phyloP scores from a whole-genome alignment of 2,888 invertebrate species.

The Glomeris marginata region DNA sequence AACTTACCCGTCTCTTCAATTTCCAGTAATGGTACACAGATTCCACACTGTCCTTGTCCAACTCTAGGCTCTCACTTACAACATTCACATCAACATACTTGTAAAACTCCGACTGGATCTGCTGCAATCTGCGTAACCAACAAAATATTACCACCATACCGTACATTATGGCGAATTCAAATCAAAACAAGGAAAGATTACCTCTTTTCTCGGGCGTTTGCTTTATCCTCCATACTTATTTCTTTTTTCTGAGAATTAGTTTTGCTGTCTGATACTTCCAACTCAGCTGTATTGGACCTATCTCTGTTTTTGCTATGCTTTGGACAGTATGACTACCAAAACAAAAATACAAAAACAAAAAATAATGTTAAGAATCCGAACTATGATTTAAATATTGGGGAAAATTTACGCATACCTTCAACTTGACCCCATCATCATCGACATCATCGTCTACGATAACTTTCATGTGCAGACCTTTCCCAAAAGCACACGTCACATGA shows the following conservation, averaged over 20 bases:
- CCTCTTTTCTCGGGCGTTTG: constrained; percentile 73
- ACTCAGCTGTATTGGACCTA: constrained; percentile 27
- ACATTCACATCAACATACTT: constrained; percentile 75
- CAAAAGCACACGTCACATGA: constrained; percentile 97
- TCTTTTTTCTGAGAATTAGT: constrained; percentile 31
- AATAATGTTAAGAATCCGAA: no score
- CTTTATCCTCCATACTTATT: constrained; percentile 88
- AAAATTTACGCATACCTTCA: constrained; percentile 41
- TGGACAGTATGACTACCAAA: constrained; percentile 73
- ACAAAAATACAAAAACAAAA: constrained; percentile 14
- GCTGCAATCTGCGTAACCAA: constrained; percentile 48
- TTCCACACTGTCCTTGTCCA: constrained; percentile 68
- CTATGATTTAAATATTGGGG: no score
- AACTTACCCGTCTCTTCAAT: constrained; percentile 52
- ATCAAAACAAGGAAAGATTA: no score
- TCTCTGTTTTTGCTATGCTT: constrained; percentile 59
- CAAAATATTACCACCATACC: not conserved
- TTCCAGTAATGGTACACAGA: constrained; percentile 95
- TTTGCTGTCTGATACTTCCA: constrained; percentile 39
- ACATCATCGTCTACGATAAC: constrained; percentile 93
- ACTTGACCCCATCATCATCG: constrained; percentile 82
- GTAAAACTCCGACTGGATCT: constrained; percentile 88
- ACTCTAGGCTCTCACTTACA: constrained; percentile 56
- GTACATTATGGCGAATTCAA: not conserved
- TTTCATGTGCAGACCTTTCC: constrained; percentile 92